Base-by-base conservation (phyloP, 2,888 invertebrate genomes). In the Lamellibrachia satsuma region DNA sequence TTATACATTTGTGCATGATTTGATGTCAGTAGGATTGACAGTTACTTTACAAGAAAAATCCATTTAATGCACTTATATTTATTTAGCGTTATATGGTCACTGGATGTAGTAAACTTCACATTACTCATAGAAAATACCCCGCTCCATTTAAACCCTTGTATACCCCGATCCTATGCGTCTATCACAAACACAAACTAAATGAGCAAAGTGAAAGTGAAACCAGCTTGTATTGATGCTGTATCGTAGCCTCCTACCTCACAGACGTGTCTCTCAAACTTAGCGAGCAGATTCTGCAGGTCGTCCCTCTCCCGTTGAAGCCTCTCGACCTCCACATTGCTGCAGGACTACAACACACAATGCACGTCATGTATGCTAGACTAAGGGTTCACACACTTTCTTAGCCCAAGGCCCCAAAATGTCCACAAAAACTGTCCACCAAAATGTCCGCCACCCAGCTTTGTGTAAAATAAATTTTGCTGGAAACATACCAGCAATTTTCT, bases 221-320 rank as follows among this genome's bases (percentile, higher is more conserved):
- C 75, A 75, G 75, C 75, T 15, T 75, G 75, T 22, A 15, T 3
- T 22, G 75, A 75, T 6, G 22, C 75, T 22, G 75, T 75, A 75
- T n/a, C n/a, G 75, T 11, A 57, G 7, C 22, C 22, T 22, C 52
- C 39, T 93, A 96, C 96, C 96, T 96, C 96, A 52, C 96, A 95
- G 96, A 96, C 96, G 93, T 96, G 96, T 8, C 96, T 94, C 94
- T 96, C 96, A 95, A 96, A 96, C 94, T 96, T 96, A 93, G 96
- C 96, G 90, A 96, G 94, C 91, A 96, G 94, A n/a, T 94, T 94
- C 93, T 96, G 96, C 93, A 96, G 95, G 93, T 96, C 96, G 94
- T 96, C 96, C 93, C 96, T 94, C 93, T 96, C 96, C 52, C 95
- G 93, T 7, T 95, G 95, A 90, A 96, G 93, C 92, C 95, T 95